Base-by-base conservation (phyloP, 2,113 vertebrate species). In the Nannospalax galili region DNA sequence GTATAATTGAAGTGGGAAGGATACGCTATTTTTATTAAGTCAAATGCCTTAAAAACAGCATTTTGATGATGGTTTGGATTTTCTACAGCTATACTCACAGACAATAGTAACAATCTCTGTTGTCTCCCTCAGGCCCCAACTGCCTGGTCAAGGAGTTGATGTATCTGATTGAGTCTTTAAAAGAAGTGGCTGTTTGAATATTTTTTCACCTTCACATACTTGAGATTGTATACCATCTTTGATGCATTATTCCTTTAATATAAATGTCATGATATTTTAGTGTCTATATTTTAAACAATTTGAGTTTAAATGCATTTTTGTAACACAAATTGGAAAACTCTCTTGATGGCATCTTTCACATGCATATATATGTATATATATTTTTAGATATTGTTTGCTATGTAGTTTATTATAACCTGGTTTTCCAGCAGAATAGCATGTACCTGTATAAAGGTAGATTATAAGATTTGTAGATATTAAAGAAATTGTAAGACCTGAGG, bases 401-500 rank as follows among this genome's bases (percentile, higher is more conserved):
- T 28, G 78, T 91, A 84, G 7, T 81, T 79, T 65, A 28, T 6
- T 92, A 81, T 87, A 74, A 82, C 28, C n/a, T 73, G 35, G 26
- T 20, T 93, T 82, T 89, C 22, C 12, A 67, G 10, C 4, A 82
- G 42, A 86, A 85, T 73, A 73, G 1, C 3, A 32, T 45, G 22
- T 91, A 56, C 37, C 8, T 88, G 10, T 72, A 4, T 96, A 85
- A 93, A 86, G 30, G 4, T 93, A 10, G 35, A 94, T 67, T 95
- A 35, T 77, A 62, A 75, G 28, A 58, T 89, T 93, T 70, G 22
- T 52, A 22, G 32, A 88, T 73, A 93, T 97, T 84, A 90, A 48
- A 37, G 45, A 95, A 84, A 84, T 94, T 52, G 32, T 79, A 67
- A 85, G n/a, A 37, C 3, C 24, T 67, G 62, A 91, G 82, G 60